A percentile compares a stretch with the other conserved stretches of the same genome.
These are phyloP conservation scores for Yponomeuta malinellus DNA, from an alignment of 2,888 invertebrate genomes.

Conservation along the genomic window DNA sequence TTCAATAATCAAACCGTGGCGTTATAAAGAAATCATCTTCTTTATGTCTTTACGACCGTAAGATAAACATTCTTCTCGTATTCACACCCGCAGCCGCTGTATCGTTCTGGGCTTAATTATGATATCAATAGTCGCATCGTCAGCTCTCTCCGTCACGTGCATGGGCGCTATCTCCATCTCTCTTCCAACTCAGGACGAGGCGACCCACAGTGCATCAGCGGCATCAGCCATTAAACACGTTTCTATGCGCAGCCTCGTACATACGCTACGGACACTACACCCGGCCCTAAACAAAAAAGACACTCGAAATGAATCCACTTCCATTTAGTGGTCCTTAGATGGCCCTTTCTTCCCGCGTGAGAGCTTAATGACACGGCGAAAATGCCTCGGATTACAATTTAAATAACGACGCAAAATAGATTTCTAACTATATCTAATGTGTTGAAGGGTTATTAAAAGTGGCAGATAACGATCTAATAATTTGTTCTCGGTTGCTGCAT, in stretches of 20 bases:
- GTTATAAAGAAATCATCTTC: conserved; percentile 56
- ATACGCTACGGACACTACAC: conserved; percentile 36
- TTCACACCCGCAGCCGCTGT: conserved; percentile 39
- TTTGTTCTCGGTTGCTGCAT: conserved; percentile 1
- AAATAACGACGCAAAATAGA: conserved; percentile 37
- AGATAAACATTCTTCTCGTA: conserved; percentile 60
- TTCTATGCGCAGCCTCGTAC: conserved; percentile 70
- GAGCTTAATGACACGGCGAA: conserved; percentile 55
- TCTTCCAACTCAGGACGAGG: conserved; percentile 47
- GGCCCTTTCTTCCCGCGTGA: conserved; percentile 38
- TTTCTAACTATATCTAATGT: conserved; percentile 42
- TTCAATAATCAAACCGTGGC: conserved; percentile 51
- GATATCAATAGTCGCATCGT: conserved; percentile 66
- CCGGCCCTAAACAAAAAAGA: conserved; percentile 27
- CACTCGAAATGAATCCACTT: conserved; percentile 42
- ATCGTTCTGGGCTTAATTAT: conserved; percentile 54
- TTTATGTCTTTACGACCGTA: conserved; percentile 54
- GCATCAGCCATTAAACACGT: conserved; percentile 69
- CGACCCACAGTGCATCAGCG: conserved; percentile 47
- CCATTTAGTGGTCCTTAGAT: conserved; percentile 30
- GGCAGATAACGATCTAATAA: conserved; percentile 32
- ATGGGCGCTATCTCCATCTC: conserved; percentile 40
- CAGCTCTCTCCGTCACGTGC: conserved; percentile 43
- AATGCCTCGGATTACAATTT: conserved; percentile 38
- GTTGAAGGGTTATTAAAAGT: conserved; percentile 38